phyloP scores from a whole-genome alignment of 1,140 invertebrate species.

The Nebria ingens region DNA sequence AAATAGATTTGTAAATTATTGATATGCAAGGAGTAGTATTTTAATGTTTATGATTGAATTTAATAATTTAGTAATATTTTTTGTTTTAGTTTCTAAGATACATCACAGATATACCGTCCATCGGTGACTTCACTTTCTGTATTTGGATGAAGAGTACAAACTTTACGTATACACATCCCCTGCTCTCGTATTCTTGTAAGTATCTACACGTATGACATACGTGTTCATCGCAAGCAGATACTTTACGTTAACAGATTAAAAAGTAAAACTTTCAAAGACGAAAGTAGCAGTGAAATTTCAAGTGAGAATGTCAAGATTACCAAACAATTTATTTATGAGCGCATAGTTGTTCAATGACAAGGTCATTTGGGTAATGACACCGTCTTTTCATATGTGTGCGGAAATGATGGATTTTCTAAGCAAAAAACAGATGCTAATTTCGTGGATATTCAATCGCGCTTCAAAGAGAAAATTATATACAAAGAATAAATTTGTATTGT shows the following conservation, averaged over 20 bases:
- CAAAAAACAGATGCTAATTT: too few relatives aligned
- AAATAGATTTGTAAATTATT: too few relatives aligned
- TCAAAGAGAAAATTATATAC: too few relatives aligned
- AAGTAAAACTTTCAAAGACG: not conserved
- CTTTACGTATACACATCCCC: conserved; percentile 45
- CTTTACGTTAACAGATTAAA: not conserved
- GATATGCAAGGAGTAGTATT: too few relatives aligned
- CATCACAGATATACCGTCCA: conserved; percentile 45
- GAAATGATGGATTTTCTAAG: too few relatives aligned
- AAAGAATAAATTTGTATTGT: too few relatives aligned
- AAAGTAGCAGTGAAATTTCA: not conserved
- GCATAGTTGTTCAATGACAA: not conserved
- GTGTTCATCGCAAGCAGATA: not conserved
- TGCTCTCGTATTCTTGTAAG: conserved; percentile 57
- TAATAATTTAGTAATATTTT: too few relatives aligned
- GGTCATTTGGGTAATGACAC: too few relatives aligned
- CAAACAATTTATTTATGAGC: too few relatives aligned
- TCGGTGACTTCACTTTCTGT: conserved; percentile 55
- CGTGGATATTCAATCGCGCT: too few relatives aligned
- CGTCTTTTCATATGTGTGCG: too few relatives aligned
- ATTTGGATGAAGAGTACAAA: conserved; percentile 50
- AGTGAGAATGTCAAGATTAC: not conserved
- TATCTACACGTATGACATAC: conserved; percentile 21
- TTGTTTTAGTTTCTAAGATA: conserved; percentile 52
- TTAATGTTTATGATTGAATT: too few relatives aligned